Evolutionary conservation across 92 coral and sea anemone species (phyloP).

Genomic region (Epizoanthus illoricatus): DNA sequence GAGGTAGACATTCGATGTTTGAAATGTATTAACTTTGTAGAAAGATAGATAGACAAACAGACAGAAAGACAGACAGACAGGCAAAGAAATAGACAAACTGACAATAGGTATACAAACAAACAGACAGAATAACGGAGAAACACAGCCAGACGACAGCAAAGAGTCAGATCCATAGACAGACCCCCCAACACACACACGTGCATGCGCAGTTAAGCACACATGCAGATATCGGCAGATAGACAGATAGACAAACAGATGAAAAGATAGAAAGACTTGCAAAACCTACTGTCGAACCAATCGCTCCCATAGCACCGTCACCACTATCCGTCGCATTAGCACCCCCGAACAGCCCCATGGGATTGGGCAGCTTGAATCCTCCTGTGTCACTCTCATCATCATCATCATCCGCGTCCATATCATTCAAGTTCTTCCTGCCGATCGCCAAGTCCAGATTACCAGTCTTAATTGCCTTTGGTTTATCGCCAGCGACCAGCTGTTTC

Average conservation of each 20-base stretch:
- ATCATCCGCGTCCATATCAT: slow-evolving; percentile 62
- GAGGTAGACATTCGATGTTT: neutral
- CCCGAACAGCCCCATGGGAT: slow-evolving; percentile 82
- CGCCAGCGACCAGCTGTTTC: slow-evolving; percentile 87
- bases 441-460: slow-evolving; percentile 77
- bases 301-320: slow-evolving; percentile 80
- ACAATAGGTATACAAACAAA: neutral
- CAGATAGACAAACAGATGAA: neutral
- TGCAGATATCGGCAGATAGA: neutral
- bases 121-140: neutral
- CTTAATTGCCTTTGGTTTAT: slow-evolving; percentile 79
- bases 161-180: neutral
- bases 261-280: neutral
- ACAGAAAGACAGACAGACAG: neutral
- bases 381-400: slow-evolving; percentile 67
- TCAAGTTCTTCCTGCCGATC: slow-evolving; percentile 70
- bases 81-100: neutral
- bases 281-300: slow-evolving; percentile 87
- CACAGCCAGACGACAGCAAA: neutral
- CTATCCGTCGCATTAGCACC: slow-evolving; percentile 78
- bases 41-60: neutral
- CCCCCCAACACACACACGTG: neutral
- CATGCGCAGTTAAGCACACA: neutral
- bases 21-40: neutral
- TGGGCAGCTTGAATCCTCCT: slow-evolving; percentile 73